These are phyloP conservation scores for Drosophila orosa DNA, from an alignment of 1,140 invertebrate genomes.

Conservation along the genomic window DNA sequence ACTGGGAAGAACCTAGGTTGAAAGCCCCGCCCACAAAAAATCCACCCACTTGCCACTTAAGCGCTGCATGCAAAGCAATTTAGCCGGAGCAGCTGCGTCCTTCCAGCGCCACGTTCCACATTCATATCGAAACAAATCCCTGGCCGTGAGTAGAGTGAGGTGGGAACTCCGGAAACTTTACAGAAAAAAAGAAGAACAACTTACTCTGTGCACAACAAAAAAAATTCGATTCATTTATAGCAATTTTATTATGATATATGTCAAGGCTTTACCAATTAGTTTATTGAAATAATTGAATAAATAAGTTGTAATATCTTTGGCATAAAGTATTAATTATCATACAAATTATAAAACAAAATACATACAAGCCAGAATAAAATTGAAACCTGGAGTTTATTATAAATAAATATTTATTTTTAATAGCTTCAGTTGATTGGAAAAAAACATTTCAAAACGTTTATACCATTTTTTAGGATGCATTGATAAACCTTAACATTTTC, in stretches of 20 bases:
- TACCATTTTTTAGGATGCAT: too few relatives aligned
- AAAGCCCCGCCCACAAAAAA: conserved; percentile 6
- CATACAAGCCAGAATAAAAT: too few relatives aligned
- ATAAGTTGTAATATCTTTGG: too few relatives aligned
- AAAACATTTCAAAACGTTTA: too few relatives aligned
- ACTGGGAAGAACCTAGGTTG: conserved; percentile 22
- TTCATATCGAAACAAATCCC: conserved; percentile 61
- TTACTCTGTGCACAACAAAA: neutral
- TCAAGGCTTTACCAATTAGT: neutral
- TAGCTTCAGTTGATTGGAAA: too few relatives aligned
- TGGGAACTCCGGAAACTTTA: conserved; percentile 30
- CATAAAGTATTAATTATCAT: too few relatives aligned
- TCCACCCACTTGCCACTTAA: conserved; percentile 50
- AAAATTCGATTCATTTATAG: neutral
- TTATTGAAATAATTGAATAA: too few relatives aligned
- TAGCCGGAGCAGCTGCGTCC: conserved; percentile 67
- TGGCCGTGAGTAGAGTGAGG: conserved; percentile 11
- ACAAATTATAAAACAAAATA: too few relatives aligned
- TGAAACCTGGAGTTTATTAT: too few relatives aligned
- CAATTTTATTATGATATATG: neutral
- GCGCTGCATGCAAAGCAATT: conserved; percentile 68
- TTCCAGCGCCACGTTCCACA: conserved; percentile 55
- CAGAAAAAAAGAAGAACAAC: conserved; percentile 18
- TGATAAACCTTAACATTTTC: too few relatives aligned
- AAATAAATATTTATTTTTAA: too few relatives aligned